A percentile compares a stretch with the other conserved stretches of the same genome.
phyloP scores from a whole-genome alignment of 2,113 vertebrate species.

The Colinus virginianus region DNA sequence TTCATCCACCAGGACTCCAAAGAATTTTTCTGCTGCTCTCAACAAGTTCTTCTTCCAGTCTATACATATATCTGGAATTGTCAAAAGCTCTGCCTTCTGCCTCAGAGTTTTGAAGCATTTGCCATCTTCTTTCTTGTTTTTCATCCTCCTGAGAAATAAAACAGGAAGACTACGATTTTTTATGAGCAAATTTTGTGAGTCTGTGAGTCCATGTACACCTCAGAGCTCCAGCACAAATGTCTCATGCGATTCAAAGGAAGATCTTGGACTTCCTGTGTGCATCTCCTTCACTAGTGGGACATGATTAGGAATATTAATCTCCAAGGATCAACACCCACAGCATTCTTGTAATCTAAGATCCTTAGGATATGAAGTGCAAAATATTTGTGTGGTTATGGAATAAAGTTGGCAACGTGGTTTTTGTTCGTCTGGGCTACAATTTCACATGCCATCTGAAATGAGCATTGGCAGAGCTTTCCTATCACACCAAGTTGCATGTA shows the following conservation, averaged over 20 bases:
- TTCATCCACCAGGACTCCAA: no score
- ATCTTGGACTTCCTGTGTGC: background rate
- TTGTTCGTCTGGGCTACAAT: background rate
- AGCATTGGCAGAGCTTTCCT: background rate
- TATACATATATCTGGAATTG: no score
- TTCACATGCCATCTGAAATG: background rate
- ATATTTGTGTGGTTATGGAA: background rate
- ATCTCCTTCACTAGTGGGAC: accelerated
- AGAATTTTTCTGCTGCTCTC: no score
- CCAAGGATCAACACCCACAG: accelerated
- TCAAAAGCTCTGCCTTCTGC: accelerated
- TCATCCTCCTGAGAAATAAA: background rate
- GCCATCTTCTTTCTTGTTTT: background rate
- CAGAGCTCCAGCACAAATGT: background rate
- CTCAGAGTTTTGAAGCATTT: accelerated
- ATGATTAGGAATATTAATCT: accelerated
- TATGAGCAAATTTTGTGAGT: background rate
- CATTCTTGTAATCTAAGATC: background rate
- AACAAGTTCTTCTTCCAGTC: no score
- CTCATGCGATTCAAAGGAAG: no score
- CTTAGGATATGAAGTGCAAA: background rate
- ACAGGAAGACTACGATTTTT: background rate
- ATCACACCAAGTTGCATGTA: background rate
- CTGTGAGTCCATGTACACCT: background rate
- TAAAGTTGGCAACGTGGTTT: background rate